Evolutionary conservation across 2,888 invertebrate genomes (phyloP).

Genomic region (Scaptomyza tumidula): DNA sequence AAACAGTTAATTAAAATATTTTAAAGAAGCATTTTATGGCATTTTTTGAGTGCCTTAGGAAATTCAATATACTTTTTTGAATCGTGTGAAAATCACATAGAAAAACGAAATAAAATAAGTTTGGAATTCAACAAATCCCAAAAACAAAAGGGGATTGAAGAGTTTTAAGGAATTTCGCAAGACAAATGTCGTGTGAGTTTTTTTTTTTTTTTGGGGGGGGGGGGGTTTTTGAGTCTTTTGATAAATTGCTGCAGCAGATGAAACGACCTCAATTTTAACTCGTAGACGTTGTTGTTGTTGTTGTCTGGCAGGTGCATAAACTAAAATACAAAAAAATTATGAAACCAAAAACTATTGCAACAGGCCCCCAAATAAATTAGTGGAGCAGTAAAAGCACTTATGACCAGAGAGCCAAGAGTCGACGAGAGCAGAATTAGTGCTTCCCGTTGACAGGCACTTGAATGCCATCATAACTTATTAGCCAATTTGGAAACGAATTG

Average conservation of each 20-base stretch:
- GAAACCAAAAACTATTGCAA: constrained; percentile 57
- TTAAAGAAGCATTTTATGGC: constrained; percentile 46
- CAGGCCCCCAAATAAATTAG: constrained; percentile 67
- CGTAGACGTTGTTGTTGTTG: constrained; percentile 8
- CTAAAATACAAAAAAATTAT: background rate
- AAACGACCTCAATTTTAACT: constrained; percentile 63
- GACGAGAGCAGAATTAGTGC: constrained; percentile 21
- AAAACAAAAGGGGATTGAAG: background rate
- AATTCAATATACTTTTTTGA: constrained; percentile 20
- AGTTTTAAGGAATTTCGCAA: constrained; percentile 63
- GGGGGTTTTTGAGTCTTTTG: constrained; percentile 32
- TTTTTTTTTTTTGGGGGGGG: too few relatives aligned
- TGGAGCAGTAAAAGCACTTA: constrained; percentile 5
- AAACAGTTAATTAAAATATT: constrained; percentile 49
- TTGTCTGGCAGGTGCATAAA: constrained; percentile 55
- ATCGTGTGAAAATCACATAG: constrained; percentile 38
- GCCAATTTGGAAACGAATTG: constrained; percentile 28
- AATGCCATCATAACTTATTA: constrained; percentile 74
- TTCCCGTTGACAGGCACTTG: constrained; percentile 67
- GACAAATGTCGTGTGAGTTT: constrained; percentile 44
- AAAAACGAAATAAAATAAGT: constrained; percentile 18
- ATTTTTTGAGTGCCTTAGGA: constrained; percentile 29
- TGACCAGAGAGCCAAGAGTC: background rate
- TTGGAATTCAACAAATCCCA: constrained; percentile 6
- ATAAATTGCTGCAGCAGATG: constrained; percentile 58